Conservation (phyloP, 2,113 vertebrate genomes). For the Pelecanoides urinatrix region DNA sequence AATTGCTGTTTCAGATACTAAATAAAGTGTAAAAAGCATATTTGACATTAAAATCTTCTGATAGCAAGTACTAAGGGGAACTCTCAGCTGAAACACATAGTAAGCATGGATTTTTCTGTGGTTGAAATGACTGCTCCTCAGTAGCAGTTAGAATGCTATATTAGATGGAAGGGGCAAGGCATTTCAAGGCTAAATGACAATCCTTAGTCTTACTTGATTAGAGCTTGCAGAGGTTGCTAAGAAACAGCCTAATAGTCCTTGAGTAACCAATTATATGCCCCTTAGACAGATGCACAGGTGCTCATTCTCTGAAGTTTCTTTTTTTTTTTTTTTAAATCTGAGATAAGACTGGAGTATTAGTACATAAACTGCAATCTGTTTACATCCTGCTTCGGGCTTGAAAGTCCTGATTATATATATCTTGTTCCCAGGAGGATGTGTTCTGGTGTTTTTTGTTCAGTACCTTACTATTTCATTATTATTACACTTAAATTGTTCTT, state of each 20-base stretch:
- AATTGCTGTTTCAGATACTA: neutral
- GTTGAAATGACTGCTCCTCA: neutral
- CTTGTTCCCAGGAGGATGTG: neutral
- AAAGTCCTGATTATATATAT: neutral
- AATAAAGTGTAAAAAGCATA: neutral
- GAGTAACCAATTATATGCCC: slow-evolving; percentile 84
- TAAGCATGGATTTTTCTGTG: neutral
- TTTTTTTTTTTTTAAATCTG: neutral
- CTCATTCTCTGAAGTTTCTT: slow-evolving; percentile 2
- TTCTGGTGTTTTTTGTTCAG: neutral
- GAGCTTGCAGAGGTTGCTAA: slow-evolving; percentile 85
- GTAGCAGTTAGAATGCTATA: slow-evolving; percentile 9
- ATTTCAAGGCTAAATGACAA: slow-evolving; percentile 69
- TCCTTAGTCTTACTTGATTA: slow-evolving; percentile 80
- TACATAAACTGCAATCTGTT: slow-evolving; percentile 17
- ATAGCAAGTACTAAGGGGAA: neutral
- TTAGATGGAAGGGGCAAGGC: slow-evolving; percentile 36
- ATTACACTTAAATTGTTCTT: neutral
- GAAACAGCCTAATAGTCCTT: slow-evolving; percentile 80
- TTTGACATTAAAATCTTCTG: neutral
- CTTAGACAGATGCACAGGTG: slow-evolving; percentile 64
- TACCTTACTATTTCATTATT: neutral
- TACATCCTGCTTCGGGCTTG: neutral
- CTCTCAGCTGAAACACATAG: neutral
- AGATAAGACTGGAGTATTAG: slow-evolving; percentile 25